phyloP scores from a whole-genome alignment of 37 sponge, comb jelly and placozoan genomes.

The Halisarca cf. caerulea region DNA sequence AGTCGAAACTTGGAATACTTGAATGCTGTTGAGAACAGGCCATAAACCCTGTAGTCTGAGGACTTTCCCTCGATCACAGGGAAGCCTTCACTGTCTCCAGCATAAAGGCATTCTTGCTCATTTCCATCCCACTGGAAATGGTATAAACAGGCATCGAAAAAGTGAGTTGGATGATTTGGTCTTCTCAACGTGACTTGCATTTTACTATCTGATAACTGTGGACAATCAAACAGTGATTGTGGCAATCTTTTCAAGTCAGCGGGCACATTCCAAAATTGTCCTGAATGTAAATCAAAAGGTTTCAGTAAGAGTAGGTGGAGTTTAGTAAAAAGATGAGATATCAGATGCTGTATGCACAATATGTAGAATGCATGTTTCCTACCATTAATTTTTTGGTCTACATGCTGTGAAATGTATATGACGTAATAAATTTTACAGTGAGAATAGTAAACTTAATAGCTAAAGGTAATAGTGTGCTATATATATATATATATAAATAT shows the following conservation, averaged over 20 bases:
- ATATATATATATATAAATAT: no score
- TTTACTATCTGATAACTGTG: no score
- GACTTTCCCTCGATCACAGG: conserved; percentile 56
- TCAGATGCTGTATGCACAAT: no score
- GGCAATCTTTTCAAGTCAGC: not conserved
- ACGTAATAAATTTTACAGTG: no score
- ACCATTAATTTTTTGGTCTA: no score
- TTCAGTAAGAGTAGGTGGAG: not conserved
- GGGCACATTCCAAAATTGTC: conserved; percentile 25
- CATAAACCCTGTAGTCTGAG: conserved; percentile 18
- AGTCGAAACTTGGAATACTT: conserved; percentile 27
- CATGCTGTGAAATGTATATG: no score
- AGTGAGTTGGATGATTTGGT: not conserved
- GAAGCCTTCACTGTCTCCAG: conserved; percentile 4
- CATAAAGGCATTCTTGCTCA: not conserved
- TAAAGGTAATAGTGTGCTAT: no score
- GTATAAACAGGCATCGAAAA: not conserved
- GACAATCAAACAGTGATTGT: not conserved
- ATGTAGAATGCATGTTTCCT: no score
- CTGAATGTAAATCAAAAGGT: not conserved
- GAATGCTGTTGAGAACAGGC: conserved; percentile 20
- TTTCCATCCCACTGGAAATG: not conserved
- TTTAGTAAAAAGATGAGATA: no score
- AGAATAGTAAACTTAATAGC: no score
- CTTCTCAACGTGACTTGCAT: not conserved